Conservation (phyloP, 2,888 invertebrate genomes). For the Microctonus brassicae region DNA sequence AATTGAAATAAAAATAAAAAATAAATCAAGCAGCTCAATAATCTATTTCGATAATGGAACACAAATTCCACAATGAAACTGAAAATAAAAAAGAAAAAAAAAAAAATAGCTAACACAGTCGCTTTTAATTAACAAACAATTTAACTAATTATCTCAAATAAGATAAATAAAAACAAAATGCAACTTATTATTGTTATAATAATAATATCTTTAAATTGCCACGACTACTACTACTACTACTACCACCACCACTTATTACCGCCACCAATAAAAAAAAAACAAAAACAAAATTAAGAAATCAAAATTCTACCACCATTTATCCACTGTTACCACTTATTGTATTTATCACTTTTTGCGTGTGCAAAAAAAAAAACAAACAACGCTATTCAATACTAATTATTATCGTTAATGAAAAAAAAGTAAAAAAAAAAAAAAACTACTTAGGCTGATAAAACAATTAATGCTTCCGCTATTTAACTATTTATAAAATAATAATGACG, state of each 20-base stretch:
- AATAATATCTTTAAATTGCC: constrained; percentile 33
- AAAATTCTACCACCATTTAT: constrained; percentile 37
- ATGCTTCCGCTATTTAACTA: constrained; percentile 19
- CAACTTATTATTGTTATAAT: constrained; percentile 34
- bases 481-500: background rate
- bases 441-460: background rate
- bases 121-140: background rate
- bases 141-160: background rate
- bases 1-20: background rate
- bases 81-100: background rate
- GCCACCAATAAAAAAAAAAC: constrained; percentile 20
- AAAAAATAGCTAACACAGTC: background rate
- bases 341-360: constrained; percentile 29
- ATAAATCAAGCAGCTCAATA: background rate
- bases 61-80: constrained; percentile 4
- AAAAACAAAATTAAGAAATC: constrained; percentile 20
- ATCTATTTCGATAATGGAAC: constrained; percentile 18
- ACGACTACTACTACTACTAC: constrained; percentile 42
- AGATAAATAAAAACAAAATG: constrained; percentile 10
- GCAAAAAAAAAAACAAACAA: constrained; percentile 21
- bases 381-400: constrained; percentile 20
- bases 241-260: constrained; percentile 45
- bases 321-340: constrained; percentile 34
- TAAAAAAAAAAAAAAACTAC: constrained; percentile 6
- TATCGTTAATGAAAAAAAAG: constrained; percentile 3